Evolutionary conservation across 1,140 invertebrate species (phyloP), one percentile per base, ranked within the genome.

Genomic region (Aphis gossypii): DNA sequence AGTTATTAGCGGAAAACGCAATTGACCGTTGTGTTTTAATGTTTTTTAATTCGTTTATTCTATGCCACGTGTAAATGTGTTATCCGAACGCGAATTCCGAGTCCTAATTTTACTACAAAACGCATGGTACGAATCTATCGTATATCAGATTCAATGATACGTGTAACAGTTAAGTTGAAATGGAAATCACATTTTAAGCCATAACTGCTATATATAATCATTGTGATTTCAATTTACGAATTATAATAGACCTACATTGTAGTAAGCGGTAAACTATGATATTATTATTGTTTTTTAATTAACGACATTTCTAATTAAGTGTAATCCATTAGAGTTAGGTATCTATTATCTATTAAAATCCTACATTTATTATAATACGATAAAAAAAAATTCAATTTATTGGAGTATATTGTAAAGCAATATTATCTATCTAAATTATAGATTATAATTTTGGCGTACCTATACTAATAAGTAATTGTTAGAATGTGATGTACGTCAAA

Each of bases 41-140:
- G 60, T 76, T 76, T 76, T 76, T 76, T 76, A 76, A 76, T 76
- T 76, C 60, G 60, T 35, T 76, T 76, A 76, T 18, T n/a, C n/a
- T 18, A 7, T 18, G 60, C 14, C 14, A 76, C 30, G 30, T 76
- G 60, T 76, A 76, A 76, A 76, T 76, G 60, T 76, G 60, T 76
- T 68, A 68, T n/a, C 30, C 4, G 60, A 18, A n/a, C 4, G 30
- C 14, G 60, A 76, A 76, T 76, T 76, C 18, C 60, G 30, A 76
- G 60, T 76, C 30, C 30, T 76, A 18, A 76, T 76, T 76, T 76
- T 18, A 4, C 14, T 76, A 76, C 18, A 76, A 76, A n/a, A 68
- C 30, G 30, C 30, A n/a, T 7, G 35, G 35, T 35, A 76, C 14
- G 60, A n/a, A n/a, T 76, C 60, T 14, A 76, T 76, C 30, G 30